A percentile compares a stretch with the other conserved stretches of the same genome.
These are phyloP conservation scores for Netelia inedita DNA, from an alignment of 2,888 invertebrate genomes.

Conservation along the genomic window DNA sequence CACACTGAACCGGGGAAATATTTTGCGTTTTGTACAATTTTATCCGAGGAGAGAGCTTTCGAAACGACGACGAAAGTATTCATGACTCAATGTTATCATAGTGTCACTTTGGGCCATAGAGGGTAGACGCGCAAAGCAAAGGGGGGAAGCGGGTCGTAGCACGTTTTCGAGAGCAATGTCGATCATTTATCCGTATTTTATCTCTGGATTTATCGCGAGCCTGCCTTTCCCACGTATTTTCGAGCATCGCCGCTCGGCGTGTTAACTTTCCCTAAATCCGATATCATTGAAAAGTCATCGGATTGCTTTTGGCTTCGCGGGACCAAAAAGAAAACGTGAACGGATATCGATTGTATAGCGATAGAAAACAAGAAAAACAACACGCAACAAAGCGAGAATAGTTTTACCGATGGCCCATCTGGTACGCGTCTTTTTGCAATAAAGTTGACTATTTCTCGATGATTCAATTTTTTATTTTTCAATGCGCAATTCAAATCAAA, in stretches of 20 bases:
- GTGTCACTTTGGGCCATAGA: slow-evolving; percentile 70
- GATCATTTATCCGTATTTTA: slow-evolving; percentile 57
- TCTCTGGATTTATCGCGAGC: slow-evolving; percentile 32
- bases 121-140: background rate
- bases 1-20: slow-evolving; percentile 11
- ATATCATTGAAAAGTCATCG: slow-evolving; percentile 60
- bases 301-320: slow-evolving; percentile 36
- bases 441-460: background rate
- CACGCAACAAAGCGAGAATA: too few relatives aligned
- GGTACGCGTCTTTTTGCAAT: background rate
- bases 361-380: slow-evolving; percentile 8
- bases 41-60: slow-evolving; percentile 40
- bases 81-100: slow-evolving; percentile 77
- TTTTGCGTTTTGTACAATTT: slow-evolving; percentile 38
- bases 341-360: background rate
- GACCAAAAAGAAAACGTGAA: slow-evolving; percentile 1
- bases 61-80: slow-evolving; percentile 72
- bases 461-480: background rate
- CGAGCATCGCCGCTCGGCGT: slow-evolving; percentile 19
- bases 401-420: background rate
- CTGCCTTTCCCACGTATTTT: slow-evolving; percentile 66
- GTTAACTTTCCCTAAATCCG: slow-evolving; percentile 54
- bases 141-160: background rate
- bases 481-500: background rate
- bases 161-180: slow-evolving; percentile 55